Evolutionary conservation across 2,113 vertebrate genomes (phyloP).

Genomic region (Sinocyclocheilus anophthalmus): DNA sequence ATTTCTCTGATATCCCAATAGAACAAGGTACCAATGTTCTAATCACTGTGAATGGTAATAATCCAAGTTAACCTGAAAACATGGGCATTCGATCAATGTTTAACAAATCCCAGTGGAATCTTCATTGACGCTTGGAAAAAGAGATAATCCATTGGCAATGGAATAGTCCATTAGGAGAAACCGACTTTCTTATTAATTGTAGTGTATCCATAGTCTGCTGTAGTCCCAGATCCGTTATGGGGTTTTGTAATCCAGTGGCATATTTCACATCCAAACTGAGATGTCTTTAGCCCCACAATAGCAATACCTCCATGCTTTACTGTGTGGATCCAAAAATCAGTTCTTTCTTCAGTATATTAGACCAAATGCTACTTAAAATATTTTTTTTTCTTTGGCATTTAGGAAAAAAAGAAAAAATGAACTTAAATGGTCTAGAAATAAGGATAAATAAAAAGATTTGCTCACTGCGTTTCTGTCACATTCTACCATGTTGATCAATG

Average conservation of each 20-base stretch:
- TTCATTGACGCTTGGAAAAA: constrained; percentile 26
- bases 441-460: constrained; percentile 67
- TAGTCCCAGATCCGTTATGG: constrained; percentile 52
- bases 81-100: neutral
- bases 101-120: constrained; percentile 43
- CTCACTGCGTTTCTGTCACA: constrained; percentile 70
- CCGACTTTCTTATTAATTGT: constrained; percentile 15
- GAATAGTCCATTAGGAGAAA: constrained; percentile 40
- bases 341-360: constrained; percentile 50
- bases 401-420: constrained; percentile 70
- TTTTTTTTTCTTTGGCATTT: constrained; percentile 69
- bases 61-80: constrained; percentile 46
- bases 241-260: constrained; percentile 51
- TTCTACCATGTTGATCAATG: constrained; percentile 64
- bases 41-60: constrained; percentile 17
- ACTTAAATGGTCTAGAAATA: constrained; percentile 57
- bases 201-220: constrained; percentile 48
- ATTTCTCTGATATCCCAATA: constrained; percentile 15
- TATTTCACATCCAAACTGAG: constrained; percentile 61
- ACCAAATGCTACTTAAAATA: constrained; percentile 54
- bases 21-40: constrained; percentile 2
- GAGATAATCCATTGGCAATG: constrained; percentile 46
- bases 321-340: constrained; percentile 67
- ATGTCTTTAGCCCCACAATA: constrained; percentile 62
- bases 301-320: constrained; percentile 57